Evolutionary conservation across 2,113 vertebrate species (phyloP).

Genomic region (Callipepla squamata): DNA sequence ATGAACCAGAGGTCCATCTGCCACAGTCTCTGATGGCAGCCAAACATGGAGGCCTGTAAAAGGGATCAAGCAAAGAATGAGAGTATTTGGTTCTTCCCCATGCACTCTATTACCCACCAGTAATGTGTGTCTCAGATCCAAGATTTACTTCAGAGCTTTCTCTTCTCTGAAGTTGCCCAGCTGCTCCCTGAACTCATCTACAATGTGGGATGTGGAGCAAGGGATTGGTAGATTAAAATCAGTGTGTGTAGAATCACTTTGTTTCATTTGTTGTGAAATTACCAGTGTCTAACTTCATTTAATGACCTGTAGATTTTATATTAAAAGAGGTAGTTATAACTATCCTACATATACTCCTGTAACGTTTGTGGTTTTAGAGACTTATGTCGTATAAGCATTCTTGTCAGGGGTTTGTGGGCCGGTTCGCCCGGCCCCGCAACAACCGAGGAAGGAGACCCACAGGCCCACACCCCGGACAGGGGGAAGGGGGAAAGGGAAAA

Average conservation of each 20-base stretch:
- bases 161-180: not conserved
- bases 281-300: not conserved
- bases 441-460: too few relatives aligned
- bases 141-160: slow-evolving; percentile 20
- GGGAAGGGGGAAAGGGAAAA: too few relatives aligned
- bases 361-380: not conserved
- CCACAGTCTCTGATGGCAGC: not conserved
- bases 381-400: not conserved
- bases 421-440: too few relatives aligned
- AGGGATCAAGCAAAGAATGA: slow-evolving; percentile 10
- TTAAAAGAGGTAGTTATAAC: not conserved
- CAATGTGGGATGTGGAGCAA: not conserved
- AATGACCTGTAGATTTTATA: not conserved
- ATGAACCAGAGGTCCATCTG: not conserved
- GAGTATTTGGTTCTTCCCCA: not conserved
- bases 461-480: too few relatives aligned
- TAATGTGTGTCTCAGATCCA: not conserved
- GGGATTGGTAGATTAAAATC: not conserved
- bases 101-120: not conserved
- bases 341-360: not conserved
- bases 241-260: not conserved
- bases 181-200: not conserved
- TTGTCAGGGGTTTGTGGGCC: too few relatives aligned
- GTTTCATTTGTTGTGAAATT: not conserved
- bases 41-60: not conserved